A percentile compares a stretch with the other conserved stretches of the same genome.
These are phyloP conservation scores for Nephrotoma guestfalica DNA, from an alignment of 2,888 invertebrate genomes.

Conservation along the genomic window DNA sequence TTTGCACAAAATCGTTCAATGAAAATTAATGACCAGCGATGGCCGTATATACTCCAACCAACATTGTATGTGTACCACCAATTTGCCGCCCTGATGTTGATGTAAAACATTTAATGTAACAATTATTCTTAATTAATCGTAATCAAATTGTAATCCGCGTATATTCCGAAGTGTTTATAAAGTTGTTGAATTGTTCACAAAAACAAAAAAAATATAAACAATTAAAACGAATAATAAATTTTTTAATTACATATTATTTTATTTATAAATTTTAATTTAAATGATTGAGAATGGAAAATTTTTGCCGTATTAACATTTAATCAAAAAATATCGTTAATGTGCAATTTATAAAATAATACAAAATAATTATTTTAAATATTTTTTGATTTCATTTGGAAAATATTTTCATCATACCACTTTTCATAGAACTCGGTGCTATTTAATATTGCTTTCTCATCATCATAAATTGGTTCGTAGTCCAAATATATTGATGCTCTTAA, in stretches of 20 bases:
- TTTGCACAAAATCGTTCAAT: background rate
- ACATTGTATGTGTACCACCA: background rate
- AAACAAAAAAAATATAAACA: background rate
- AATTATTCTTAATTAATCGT: background rate
- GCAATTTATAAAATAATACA: background rate
- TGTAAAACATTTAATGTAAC: background rate
- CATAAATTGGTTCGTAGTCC: slow-evolving; percentile 29
- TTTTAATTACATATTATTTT: background rate
- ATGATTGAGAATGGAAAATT: background rate
- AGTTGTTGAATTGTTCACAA: background rate
- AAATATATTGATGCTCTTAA: slow-evolving; percentile 38
- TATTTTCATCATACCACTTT: slow-evolving; percentile 24
- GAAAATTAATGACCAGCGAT: background rate
- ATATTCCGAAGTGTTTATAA: background rate
- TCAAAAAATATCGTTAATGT: background rate
- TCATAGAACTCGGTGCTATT: slow-evolving; percentile 29
- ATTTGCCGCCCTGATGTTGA: background rate
- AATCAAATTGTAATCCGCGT: background rate
- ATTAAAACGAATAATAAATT: background rate
- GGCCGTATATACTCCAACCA: background rate
- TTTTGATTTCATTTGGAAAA: slow-evolving; percentile 7
- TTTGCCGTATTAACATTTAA: background rate
- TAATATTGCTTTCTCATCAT: slow-evolving; percentile 22
- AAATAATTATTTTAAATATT: background rate
- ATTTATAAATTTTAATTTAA: background rate